Percentiles rank a stretch among this genome's conserved stretches.
Conservation (phyloP, 1,140 invertebrate species). For the Chymomyza costata region DNA sequence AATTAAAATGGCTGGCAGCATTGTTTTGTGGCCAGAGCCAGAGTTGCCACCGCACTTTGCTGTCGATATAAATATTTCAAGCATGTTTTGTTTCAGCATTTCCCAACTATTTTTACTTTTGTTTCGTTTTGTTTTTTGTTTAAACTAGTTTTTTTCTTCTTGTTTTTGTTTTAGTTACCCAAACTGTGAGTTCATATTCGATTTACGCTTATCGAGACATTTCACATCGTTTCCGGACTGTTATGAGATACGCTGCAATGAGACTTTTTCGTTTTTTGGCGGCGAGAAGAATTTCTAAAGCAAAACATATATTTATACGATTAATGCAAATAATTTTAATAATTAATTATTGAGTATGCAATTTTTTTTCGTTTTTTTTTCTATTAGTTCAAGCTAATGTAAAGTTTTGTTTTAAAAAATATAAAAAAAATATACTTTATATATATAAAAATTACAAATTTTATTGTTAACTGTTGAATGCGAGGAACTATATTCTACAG, state of each 20-base stretch:
- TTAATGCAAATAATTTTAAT: too few species aligned
- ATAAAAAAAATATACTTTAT: too few species aligned
- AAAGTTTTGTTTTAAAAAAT: too few species aligned
- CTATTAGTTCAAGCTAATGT: too few species aligned
- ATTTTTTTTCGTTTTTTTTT: too few species aligned
- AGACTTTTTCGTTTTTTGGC: constrained; percentile 68
- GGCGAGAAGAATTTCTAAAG: constrained; percentile 41
- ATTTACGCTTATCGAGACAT: constrained; percentile 67
- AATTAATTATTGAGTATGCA: too few species aligned
- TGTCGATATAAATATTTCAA: constrained; percentile 27
- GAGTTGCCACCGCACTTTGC: constrained; percentile 2
- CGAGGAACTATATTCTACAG: too few species aligned
- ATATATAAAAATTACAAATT: too few species aligned
- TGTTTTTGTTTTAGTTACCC: constrained; percentile 51
- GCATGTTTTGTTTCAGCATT: constrained; percentile 8
- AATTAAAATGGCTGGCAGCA: constrained; percentile 58
- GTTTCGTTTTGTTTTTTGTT: too few species aligned
- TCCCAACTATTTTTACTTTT: too few species aligned
- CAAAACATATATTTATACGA: too few species aligned
- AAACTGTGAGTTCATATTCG: constrained; percentile 72
- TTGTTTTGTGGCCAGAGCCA: constrained; percentile 14
- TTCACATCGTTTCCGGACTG: constrained; percentile 68
- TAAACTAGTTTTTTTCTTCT: neutral
- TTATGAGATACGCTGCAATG: constrained; percentile 70
- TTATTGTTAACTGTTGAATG: too few species aligned